Percentiles rank a stretch among this genome's conserved stretches.
phyloP scores from a whole-genome alignment of 2,113 vertebrate genomes.

The Carlito syrichta region DNA sequence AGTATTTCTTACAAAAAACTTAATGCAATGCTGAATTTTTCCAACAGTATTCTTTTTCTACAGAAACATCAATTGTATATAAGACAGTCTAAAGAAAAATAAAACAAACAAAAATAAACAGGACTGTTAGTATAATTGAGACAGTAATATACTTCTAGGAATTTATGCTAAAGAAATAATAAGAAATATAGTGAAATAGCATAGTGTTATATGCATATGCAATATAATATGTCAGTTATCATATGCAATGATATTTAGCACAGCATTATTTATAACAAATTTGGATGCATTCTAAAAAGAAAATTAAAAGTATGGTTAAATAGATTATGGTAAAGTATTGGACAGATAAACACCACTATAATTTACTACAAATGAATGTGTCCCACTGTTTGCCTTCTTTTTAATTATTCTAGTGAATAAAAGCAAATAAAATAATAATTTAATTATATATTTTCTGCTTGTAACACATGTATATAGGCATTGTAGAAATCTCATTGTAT shows the following conservation, averaged over 20 bases:
- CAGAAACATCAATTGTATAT: not conserved
- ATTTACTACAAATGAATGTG: not conserved
- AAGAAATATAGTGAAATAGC: conserved; percentile 3
- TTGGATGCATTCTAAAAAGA: not conserved
- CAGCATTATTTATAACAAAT: not conserved
- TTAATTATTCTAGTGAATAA: conserved; percentile 21
- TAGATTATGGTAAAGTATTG: conserved; percentile 39
- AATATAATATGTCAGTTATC: too few species aligned
- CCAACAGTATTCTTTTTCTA: not conserved
- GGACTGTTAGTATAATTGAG: not conserved
- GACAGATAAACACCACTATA: not conserved
- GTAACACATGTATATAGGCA: not conserved
- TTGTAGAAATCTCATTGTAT: not conserved
- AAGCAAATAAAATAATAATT: conserved; percentile 31
- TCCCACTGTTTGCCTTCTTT: not conserved
- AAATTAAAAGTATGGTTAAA: conserved; percentile 25
- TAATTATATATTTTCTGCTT: not conserved
- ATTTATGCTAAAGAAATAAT: conserved; percentile 16
- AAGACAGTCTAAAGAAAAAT: not conserved
- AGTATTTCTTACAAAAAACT: not conserved
- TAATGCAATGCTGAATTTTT: not conserved
- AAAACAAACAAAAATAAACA: not conserved
- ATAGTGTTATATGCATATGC: too few species aligned
- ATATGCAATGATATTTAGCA: not conserved
- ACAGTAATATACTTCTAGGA: not conserved